A percentile compares a stretch with the other conserved stretches of the same genome.
Evolutionary conservation across 2,797 vertebrate species (phyloP).

Genomic region (Pyrocephalus nanus): DNA sequence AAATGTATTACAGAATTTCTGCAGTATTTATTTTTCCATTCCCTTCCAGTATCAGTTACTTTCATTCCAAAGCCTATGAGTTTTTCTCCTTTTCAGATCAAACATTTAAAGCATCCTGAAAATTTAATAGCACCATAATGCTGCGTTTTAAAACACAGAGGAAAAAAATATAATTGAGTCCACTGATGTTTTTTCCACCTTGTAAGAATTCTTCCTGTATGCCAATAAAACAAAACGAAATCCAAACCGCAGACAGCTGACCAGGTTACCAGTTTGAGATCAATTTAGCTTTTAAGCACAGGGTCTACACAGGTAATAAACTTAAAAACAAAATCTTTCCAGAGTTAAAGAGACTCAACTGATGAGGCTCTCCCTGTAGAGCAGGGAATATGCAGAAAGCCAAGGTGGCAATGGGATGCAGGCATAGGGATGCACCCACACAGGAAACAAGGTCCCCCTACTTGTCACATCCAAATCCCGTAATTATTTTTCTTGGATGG

Average conservation of each 20-base stretch:
- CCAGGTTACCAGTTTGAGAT: not conserved
- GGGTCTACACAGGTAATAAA: not conserved
- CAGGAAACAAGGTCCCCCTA: not conserved
- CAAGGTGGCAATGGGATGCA: not conserved
- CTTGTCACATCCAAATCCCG: not conserved
- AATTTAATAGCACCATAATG: not conserved
- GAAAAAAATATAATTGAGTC: not conserved
- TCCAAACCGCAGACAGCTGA: not conserved
- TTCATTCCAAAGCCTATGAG: not conserved
- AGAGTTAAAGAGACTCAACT: not conserved
- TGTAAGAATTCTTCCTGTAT: not conserved
- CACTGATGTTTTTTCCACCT: not conserved
- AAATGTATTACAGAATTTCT: not conserved
- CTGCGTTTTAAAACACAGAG: not conserved
- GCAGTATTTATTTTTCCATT: not conserved
- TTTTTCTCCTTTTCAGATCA: slow-evolving; percentile 14
- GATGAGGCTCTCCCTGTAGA: not conserved
- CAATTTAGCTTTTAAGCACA: not conserved
- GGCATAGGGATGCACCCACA: not conserved
- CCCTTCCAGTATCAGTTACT: not conserved
- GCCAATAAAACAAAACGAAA: not conserved
- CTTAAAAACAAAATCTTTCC: not conserved
- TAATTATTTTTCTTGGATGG: not conserved
- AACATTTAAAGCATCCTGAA: not conserved
- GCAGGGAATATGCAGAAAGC: not conserved